Percentiles rank a stretch among this genome's conserved stretches.
phyloP scores from a whole-genome alignment of 2,113 vertebrate genomes.

The Actenoides lindsayi region DNA sequence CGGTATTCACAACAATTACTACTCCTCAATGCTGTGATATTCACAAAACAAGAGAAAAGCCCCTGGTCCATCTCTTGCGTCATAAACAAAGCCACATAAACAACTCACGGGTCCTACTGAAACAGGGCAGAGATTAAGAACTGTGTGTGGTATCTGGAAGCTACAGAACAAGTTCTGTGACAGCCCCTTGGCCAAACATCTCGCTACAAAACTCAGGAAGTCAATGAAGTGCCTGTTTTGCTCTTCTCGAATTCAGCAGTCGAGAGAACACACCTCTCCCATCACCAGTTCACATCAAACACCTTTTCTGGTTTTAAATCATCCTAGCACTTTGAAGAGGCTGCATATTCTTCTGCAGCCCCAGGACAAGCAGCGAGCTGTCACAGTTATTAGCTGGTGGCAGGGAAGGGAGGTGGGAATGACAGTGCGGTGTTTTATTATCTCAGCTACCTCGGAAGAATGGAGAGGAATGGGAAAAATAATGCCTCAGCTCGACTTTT shows the following conservation, averaged over 20 bases:
- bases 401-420: not conserved
- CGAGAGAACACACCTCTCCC: not conserved
- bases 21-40: not conserved
- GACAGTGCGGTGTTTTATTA: not conserved
- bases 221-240: rapidly evolving
- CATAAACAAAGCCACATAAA: not conserved
- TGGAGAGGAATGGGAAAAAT: not conserved
- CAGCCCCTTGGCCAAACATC: not conserved
- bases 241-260: not conserved
- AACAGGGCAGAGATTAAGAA: not conserved
- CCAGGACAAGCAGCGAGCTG: not conserved
- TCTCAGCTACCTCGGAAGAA: not conserved
- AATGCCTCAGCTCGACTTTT: not conserved
- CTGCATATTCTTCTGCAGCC: not conserved
- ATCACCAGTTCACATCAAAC: too few species aligned
- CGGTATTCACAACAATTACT: not conserved
- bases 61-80: rapidly evolving
- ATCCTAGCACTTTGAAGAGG: not conserved
- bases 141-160: rapidly evolving
- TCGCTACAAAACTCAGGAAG: not conserved
- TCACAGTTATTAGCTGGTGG: not conserved
- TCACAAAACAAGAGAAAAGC: rapidly evolving
- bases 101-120: not conserved
- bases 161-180: not conserved
- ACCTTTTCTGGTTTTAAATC: not conserved